A percentile compares a stretch with the other conserved stretches of the same genome.
These are phyloP conservation scores for Ommatoiulus sabulosus DNA, from an alignment of 2,888 invertebrate genomes.

Conservation along the genomic window DNA sequence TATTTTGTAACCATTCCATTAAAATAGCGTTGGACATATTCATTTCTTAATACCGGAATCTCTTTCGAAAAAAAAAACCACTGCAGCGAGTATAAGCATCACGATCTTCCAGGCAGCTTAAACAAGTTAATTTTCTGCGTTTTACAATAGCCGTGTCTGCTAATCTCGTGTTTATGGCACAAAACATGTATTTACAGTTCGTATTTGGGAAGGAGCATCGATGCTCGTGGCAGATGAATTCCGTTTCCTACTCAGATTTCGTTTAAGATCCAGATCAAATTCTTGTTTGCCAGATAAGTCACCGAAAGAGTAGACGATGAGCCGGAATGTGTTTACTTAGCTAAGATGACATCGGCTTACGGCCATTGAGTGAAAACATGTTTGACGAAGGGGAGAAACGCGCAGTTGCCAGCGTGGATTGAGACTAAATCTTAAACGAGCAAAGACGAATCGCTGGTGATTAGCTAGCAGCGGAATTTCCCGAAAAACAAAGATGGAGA, in stretches of 20 bases:
- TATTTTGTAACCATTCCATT: no score
- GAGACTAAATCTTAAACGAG: conserved; percentile 24
- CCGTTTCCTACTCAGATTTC: not conserved
- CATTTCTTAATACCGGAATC: no score
- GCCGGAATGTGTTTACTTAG: conserved; percentile 24
- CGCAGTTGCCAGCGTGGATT: not conserved
- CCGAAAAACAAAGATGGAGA: not conserved
- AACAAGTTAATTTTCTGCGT: not conserved
- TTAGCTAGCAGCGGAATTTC: not conserved
- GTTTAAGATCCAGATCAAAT: conserved; percentile 17
- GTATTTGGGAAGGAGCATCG: not conserved
- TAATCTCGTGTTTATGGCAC: not conserved
- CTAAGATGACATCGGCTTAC: conserved; percentile 40
- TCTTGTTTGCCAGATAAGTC: conserved; percentile 27
- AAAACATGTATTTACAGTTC: not conserved
- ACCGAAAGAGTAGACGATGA: conserved; percentile 3
- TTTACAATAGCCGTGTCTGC: not conserved
- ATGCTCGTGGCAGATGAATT: not conserved
- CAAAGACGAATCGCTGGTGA: not conserved
- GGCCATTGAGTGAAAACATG: conserved; percentile 40
- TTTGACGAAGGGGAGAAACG: not conserved
- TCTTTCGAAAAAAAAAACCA: no score
- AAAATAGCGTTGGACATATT: no score
- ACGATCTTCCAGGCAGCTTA: no score
- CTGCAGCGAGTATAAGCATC: no score